Evolutionary conservation across 2,888 invertebrate genomes (phyloP).

Genomic region (Platycheirus albimanus): DNA sequence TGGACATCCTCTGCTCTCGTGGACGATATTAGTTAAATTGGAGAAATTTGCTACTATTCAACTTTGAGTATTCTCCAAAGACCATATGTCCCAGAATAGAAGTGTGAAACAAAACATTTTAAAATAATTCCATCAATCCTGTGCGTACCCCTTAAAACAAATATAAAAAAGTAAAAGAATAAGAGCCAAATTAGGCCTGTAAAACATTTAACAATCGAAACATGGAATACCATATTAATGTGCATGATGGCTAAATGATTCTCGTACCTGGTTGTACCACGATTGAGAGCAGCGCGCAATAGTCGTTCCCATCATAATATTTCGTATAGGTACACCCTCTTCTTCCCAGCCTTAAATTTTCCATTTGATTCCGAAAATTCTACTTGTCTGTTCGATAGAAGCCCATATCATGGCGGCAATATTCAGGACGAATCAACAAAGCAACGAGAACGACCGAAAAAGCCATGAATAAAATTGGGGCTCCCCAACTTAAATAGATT

Average conservation of each 20-base stretch:
- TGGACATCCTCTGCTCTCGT: too few species aligned
- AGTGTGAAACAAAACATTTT: too few species aligned
- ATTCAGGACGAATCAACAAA: constrained; percentile 58
- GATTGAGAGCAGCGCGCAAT: constrained; percentile 30
- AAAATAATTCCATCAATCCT: too few species aligned
- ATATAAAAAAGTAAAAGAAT: too few species aligned
- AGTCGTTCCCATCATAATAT: not conserved
- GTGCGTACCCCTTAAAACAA: too few species aligned
- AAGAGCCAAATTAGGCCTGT: constrained; percentile 33
- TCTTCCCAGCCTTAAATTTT: not conserved
- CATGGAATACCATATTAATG: constrained; percentile 62
- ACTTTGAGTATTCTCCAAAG: too few species aligned
- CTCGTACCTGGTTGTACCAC: constrained; percentile 64
- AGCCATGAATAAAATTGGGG: constrained; percentile 59
- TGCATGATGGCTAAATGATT: constrained; percentile 65
- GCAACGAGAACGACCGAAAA: constrained; percentile 25
- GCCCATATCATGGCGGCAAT: constrained; percentile 31
- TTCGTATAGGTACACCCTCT: too few species aligned
- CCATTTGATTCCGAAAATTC: constrained; percentile 48
- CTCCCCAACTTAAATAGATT: constrained; percentile 71
- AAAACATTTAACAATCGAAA: constrained; percentile 55
- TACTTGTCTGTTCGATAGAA: constrained; percentile 51
- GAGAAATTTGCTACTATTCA: too few species aligned
- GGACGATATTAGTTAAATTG: too few species aligned
- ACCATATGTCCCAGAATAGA: too few species aligned